Conservation (phyloP, 2,113 vertebrate genomes). For the Amazona vittata region DNA sequence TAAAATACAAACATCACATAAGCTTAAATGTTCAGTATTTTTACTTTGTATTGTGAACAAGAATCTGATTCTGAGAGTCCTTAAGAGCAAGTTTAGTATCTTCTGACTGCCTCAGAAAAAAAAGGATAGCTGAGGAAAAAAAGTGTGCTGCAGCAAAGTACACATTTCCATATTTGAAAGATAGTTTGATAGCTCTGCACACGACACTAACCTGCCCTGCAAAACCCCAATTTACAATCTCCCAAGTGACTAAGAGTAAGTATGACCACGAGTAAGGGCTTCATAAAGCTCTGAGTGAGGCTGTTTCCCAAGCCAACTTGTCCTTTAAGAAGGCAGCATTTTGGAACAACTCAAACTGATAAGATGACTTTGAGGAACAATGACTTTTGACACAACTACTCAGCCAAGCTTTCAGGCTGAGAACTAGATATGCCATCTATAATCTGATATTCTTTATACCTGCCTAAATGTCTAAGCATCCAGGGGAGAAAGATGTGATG, state of each 20-base stretch:
- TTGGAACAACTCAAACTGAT: neutral
- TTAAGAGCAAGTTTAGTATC: neutral
- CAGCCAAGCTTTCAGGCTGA: neutral
- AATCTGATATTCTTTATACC: neutral
- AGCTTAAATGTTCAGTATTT: neutral
- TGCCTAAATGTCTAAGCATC: accelerated
- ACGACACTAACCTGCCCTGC: neutral
- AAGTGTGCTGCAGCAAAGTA: neutral
- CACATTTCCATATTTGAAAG: neutral
- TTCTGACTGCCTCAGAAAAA: neutral
- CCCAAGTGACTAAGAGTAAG: neutral
- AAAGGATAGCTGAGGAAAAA: neutral
- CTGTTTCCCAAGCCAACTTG: neutral
- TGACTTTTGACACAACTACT: neutral
- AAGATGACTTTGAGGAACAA: neutral
- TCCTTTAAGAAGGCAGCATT: neutral
- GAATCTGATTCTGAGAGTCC: neutral
- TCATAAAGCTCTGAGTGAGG: accelerated
- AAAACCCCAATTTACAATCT: neutral
- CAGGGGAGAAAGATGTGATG: neutral
- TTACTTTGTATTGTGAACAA: neutral
- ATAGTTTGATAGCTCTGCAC: neutral
- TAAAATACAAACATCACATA: neutral
- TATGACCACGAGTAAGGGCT: neutral
- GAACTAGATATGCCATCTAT: neutral